A percentile compares a stretch with the other conserved stretches of the same genome.
Evolutionary conservation across 1,140 invertebrate genomes (phyloP).

Genomic region (Aporrectodea caliginosa): DNA sequence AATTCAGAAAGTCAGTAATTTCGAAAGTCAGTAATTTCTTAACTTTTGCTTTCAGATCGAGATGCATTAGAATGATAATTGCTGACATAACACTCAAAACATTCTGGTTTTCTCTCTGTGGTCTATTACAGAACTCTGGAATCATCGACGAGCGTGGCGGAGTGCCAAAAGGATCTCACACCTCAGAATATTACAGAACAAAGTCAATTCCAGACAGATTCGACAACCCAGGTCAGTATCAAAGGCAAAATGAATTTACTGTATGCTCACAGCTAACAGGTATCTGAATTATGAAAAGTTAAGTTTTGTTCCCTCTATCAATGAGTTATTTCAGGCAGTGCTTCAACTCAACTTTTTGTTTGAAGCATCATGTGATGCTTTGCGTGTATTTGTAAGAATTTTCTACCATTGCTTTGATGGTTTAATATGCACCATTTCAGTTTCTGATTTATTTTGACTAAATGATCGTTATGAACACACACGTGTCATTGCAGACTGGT

Average conservation of each 20-base stretch:
- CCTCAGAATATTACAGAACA: constrained; percentile 21
- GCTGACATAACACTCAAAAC: no score
- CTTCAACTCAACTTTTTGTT: neutral
- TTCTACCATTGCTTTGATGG: neutral
- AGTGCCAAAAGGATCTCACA: constrained; percentile 13
- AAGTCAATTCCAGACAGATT: constrained; percentile 16
- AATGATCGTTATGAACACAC: no score
- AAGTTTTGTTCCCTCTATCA: no score
- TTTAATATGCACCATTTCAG: neutral
- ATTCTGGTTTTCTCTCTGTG: no score
- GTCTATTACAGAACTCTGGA: no score
- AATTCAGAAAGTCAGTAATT: no score
- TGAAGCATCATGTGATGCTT: neutral
- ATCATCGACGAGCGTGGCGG: no score
- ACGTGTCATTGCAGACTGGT: constrained; percentile 15
- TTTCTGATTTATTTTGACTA: neutral
- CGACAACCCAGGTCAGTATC: constrained; percentile 15
- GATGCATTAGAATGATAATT: no score
- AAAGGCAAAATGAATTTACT: neutral
- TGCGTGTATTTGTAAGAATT: no score
- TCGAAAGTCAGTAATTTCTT: no score
- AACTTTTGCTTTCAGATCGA: no score
- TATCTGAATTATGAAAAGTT: no score
- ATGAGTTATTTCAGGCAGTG: neutral
- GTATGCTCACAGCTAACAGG: neutral